These are phyloP conservation scores for Peromyscus leucopus DNA, from an alignment of 2,113 vertebrate species.

Conservation along the genomic window DNA sequence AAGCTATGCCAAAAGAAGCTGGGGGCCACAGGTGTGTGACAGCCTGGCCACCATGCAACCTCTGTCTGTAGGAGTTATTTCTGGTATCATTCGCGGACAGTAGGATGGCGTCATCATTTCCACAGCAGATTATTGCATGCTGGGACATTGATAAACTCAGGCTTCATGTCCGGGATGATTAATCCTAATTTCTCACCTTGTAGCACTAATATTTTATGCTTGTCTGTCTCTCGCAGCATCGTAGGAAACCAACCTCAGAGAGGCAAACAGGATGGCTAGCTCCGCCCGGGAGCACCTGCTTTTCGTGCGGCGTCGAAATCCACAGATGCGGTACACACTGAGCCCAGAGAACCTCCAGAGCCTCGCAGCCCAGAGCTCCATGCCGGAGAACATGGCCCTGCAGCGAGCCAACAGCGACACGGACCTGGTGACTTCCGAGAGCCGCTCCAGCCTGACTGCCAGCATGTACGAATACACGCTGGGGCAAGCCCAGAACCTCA, in stretches of 20 bases:
- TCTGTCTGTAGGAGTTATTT: background rate
- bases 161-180: slow-evolving; percentile 26
- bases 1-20: background rate
- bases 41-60: background rate
- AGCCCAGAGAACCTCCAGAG: slow-evolving; percentile 98
- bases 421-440: slow-evolving; percentile 96
- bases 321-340: slow-evolving; percentile 95
- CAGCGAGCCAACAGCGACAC: slow-evolving; percentile 98
- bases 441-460: slow-evolving; percentile 96
- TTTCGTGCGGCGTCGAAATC: slow-evolving; percentile 94
- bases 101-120: slow-evolving; percentile 32
- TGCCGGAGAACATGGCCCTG: slow-evolving; percentile 90
- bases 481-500: slow-evolving; percentile 95
- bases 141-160: slow-evolving; percentile 20
- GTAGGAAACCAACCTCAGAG: slow-evolving; percentile 56
- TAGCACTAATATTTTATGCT: slow-evolving; percentile 13
- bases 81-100: background rate
- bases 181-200: background rate
- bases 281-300: slow-evolving; percentile 94
- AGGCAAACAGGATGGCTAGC: slow-evolving; percentile 87
- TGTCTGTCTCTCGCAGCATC: slow-evolving; percentile 73
- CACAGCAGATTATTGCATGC: slow-evolving; percentile 35
- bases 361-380: slow-evolving; percentile 91
- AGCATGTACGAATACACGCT: slow-evolving; percentile 96
- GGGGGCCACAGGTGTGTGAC: background rate